A percentile compares a stretch with the other conserved stretches of the same genome.
phyloP scores from a whole-genome alignment of 1,140 invertebrate genomes.

The Drosophila rhopaloa region DNA sequence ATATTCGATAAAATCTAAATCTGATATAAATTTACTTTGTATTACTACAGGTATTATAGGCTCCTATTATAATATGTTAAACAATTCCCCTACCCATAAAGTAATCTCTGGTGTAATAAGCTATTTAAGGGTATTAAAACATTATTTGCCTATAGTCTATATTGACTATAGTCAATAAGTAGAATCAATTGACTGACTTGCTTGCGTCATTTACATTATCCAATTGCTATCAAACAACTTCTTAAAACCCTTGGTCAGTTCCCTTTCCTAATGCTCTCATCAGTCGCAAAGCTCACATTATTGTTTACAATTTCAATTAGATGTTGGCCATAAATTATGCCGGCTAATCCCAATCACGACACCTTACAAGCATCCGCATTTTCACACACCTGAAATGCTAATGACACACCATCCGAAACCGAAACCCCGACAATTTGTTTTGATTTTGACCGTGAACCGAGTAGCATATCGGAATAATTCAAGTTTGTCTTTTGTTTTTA shows the following conservation, averaged over 20 bases:
- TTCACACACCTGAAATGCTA: slow-evolving; percentile 53
- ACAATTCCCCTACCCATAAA: not conserved
- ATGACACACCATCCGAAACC: slow-evolving; percentile 52
- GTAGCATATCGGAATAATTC: slow-evolving; percentile 50
- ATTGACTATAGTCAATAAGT: not conserved
- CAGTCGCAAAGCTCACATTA: slow-evolving; percentile 5
- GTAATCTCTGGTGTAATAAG: slow-evolving; percentile 1
- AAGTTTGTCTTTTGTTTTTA: slow-evolving; percentile 50
- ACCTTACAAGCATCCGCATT: slow-evolving; percentile 66
- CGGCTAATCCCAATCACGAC: slow-evolving; percentile 36
- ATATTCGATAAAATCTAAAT: too few relatives aligned
- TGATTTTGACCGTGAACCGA: slow-evolving; percentile 61
- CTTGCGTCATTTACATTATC: slow-evolving; percentile 22
- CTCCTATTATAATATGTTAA: not conserved
- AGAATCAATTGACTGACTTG: not conserved
- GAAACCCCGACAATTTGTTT: slow-evolving; percentile 33
- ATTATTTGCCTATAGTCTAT: slow-evolving; percentile 6
- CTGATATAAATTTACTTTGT: too few relatives aligned
- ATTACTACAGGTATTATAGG: too few relatives aligned
- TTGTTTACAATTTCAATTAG: slow-evolving; percentile 59
- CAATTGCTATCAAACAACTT: slow-evolving; percentile 24
- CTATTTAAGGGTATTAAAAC: slow-evolving; percentile 13
- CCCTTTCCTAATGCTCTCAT: slow-evolving; percentile 16
- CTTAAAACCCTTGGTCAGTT: slow-evolving; percentile 10
- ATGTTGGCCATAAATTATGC: slow-evolving; percentile 40